phyloP scores from a whole-genome alignment of 2,113 vertebrate species.

The Eurypyga helias region DNA sequence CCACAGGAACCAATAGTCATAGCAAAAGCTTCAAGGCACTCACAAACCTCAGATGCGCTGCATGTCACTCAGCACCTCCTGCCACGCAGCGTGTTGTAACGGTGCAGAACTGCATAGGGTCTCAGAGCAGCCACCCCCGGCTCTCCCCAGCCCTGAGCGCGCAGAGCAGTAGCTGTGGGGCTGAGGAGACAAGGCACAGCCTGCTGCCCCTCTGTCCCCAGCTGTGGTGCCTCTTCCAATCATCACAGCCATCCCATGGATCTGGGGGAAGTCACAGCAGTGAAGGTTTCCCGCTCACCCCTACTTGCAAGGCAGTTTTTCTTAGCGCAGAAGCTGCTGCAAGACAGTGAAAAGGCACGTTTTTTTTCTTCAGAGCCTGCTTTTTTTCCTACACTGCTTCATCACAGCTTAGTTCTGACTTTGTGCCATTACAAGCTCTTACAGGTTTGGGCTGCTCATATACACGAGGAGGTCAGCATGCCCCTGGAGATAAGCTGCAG shows the following conservation, averaged over 20 bases:
- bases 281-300: neutral
- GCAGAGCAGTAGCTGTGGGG: accelerated
- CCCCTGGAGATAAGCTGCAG: neutral
- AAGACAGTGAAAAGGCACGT: neutral
- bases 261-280: neutral
- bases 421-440: neutral
- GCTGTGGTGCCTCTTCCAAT: neutral
- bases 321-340: neutral
- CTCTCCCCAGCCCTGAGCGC: neutral
- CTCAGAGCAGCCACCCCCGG: accelerated
- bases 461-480: neutral
- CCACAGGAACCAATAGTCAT: neutral
- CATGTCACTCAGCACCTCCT: accelerated
- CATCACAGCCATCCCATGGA: neutral
- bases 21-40: neutral
- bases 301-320: neutral
- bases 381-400: neutral
- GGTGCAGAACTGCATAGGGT: neutral
- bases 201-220: neutral
- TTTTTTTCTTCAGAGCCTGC: neutral
- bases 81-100: accelerated
- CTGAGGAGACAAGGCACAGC: neutral
- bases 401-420: neutral
- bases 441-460: neutral
- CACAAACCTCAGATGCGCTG: accelerated